These are phyloP conservation scores for Halcyon leucocephala DNA, from an alignment of 2,797 vertebrate species.

Conservation along the genomic window DNA sequence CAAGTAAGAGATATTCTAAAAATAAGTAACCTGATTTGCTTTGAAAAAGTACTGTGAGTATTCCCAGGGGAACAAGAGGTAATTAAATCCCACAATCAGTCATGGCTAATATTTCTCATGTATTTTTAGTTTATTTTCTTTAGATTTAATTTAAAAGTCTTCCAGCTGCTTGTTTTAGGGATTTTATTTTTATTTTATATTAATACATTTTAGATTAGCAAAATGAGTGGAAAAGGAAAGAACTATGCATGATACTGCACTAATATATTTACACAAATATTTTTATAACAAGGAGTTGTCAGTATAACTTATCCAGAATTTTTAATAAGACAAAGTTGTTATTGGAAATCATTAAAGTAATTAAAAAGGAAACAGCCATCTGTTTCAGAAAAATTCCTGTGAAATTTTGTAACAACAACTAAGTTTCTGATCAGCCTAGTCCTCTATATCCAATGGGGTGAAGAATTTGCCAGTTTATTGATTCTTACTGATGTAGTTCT, in stretches of 20 bases:
- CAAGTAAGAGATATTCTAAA: not conserved
- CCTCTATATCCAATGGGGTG: not conserved
- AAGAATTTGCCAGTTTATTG: not conserved
- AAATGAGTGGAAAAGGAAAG: not conserved
- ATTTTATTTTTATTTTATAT: not conserved
- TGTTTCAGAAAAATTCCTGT: not conserved
- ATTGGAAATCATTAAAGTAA: not conserved
- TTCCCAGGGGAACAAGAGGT: not conserved
- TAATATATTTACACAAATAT: not conserved
- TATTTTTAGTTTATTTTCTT: not conserved
- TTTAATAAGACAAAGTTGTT: not conserved
- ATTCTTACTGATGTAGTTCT: not conserved
- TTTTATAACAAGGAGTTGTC: not conserved
- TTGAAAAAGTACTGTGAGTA: not conserved
- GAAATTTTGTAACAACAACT: not conserved
- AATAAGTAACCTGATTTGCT: not conserved
- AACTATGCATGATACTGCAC: not conserved
- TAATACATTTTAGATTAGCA: not conserved
- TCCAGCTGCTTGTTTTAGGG: not conserved
- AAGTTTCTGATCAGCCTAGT: not conserved
- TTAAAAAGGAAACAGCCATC: not conserved
- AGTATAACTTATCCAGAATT: not conserved
- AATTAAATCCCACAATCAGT: not conserved
- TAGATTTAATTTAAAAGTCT: not conserved
- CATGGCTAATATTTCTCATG: not conserved